Evolutionary conservation across 2,113 vertebrate genomes (phyloP).

Genomic region (Paedocypris sp.): DNA sequence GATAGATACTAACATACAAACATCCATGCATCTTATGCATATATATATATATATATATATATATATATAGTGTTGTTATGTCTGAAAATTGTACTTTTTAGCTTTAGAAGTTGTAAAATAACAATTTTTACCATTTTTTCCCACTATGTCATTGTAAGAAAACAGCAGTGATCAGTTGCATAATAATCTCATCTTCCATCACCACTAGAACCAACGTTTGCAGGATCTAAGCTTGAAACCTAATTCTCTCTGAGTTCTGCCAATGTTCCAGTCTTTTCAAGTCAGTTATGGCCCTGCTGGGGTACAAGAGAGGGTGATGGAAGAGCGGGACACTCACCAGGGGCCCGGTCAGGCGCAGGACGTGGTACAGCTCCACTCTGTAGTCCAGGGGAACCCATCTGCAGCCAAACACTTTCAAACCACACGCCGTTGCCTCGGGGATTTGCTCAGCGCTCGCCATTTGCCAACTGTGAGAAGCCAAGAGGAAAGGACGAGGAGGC

Average conservation of each 20-base stretch:
- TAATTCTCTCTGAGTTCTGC: not conserved
- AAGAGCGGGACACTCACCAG: constrained; percentile 48
- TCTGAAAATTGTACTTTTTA: no score
- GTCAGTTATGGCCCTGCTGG: not conserved
- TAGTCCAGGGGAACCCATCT: constrained; percentile 51
- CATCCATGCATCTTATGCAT: no score
- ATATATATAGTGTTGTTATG: no score
- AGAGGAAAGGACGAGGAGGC: constrained; percentile 12
- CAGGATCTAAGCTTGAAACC: not conserved
- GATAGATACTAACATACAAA: no score
- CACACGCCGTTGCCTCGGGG: constrained; percentile 32
- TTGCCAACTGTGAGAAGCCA: constrained; percentile 18
- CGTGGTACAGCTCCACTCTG: constrained; percentile 59
- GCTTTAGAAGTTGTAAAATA: no score
- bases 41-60: no score
- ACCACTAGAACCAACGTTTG: no score
- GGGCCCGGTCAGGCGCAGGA: constrained; percentile 53
- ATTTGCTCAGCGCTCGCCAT: constrained; percentile 29
- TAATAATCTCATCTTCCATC: no score
- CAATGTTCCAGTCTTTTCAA: not conserved
- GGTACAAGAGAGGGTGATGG: not conserved
- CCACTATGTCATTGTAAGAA: no score
- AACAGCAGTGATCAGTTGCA: no score
- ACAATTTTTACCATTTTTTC: no score
- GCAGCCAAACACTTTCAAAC: constrained; percentile 46